Evolutionary conservation across 2,113 vertebrate genomes (phyloP).

Genomic region (Lepus timidus): DNA sequence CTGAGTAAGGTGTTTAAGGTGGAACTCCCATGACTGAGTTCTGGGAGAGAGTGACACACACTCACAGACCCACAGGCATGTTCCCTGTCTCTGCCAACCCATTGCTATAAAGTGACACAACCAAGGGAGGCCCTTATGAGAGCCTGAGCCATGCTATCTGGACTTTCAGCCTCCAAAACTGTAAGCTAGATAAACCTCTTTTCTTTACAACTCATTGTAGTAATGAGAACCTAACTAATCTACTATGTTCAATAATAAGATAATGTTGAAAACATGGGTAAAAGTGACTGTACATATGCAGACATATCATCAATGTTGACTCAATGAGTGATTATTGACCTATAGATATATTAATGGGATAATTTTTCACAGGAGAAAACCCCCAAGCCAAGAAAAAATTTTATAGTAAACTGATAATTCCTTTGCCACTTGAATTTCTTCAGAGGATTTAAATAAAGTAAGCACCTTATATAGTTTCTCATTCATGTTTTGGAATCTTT

Average conservation of each 20-base stretch:
- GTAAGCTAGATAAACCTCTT: neutral
- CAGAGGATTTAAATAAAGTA: neutral
- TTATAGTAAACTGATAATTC: neutral
- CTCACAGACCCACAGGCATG: no score
- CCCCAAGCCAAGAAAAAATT: neutral
- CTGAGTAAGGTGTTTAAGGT: no score
- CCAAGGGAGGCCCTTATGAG: no score
- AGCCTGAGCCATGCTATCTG: no score
- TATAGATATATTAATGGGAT: neutral
- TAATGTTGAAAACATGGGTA: neutral
- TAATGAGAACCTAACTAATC: neutral
- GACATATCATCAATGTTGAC: neutral
- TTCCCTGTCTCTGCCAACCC: no score
- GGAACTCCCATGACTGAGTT: no score
- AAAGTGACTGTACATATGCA: neutral
- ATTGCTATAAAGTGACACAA: no score
- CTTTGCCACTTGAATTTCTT: neutral
- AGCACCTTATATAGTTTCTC: neutral
- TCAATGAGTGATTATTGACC: neutral
- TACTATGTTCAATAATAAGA: neutral
- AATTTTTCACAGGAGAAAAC: neutral
- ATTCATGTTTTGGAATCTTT: neutral
- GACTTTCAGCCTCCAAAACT: neutral
- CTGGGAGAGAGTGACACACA: no score
- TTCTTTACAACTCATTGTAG: neutral